Evolutionary conservation across 2,888 invertebrate species (phyloP).

Genomic region (Plagodis dolabraria): DNA sequence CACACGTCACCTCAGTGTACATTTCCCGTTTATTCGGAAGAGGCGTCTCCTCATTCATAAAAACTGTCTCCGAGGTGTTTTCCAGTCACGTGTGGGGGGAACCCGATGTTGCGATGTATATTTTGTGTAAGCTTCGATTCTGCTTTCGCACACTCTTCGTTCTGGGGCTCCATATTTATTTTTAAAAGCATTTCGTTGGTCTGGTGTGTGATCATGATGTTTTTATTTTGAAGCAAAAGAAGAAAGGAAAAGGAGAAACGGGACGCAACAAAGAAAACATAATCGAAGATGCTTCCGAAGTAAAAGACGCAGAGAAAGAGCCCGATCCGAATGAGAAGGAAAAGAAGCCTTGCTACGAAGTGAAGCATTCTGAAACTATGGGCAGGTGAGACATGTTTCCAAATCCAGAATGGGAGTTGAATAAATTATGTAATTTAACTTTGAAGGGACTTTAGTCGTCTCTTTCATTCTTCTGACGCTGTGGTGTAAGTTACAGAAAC

Average conservation of each 20-base stretch:
- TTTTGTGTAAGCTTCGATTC: slow-evolving; percentile 57
- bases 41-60: slow-evolving; percentile 55
- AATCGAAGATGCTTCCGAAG: slow-evolving; percentile 51
- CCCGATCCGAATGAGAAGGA: slow-evolving; percentile 84
- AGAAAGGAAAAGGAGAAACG: slow-evolving; percentile 61
- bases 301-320: slow-evolving; percentile 43
- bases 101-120: slow-evolving; percentile 64
- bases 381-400: slow-evolving; percentile 85
- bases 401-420: too few species aligned
- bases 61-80: slow-evolving; percentile 42
- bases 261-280: slow-evolving; percentile 73
- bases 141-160: neutral
- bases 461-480: too few species aligned
- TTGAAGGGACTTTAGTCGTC: too few species aligned
- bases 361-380: slow-evolving; percentile 85
- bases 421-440: too few species aligned
- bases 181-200: neutral
- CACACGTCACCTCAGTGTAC: slow-evolving; percentile 60
- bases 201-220: slow-evolving; percentile 6
- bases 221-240: slow-evolving; percentile 71
- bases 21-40: slow-evolving; percentile 51
- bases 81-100: slow-evolving; percentile 25
- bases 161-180: neutral
- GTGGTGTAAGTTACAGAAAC: too few species aligned
- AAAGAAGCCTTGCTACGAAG: slow-evolving; percentile 84